A percentile compares a stretch with the other conserved stretches of the same genome.
phyloP scores from a whole-genome alignment of 1,140 invertebrate genomes.

The Neuroterus valhalla region DNA sequence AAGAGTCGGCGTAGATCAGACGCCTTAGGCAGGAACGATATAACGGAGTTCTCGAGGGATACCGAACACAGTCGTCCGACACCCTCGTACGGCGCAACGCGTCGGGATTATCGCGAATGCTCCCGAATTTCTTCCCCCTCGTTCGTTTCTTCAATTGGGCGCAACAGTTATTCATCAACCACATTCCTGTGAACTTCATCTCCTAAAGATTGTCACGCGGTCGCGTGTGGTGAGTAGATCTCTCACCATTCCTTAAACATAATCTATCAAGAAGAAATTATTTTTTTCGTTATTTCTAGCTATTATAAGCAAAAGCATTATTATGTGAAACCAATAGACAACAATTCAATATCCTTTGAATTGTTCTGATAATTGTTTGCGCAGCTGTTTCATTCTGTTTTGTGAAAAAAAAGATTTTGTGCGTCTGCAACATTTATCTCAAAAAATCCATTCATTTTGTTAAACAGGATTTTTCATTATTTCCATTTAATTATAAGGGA shows the following conservation, averaged over 20 bases:
- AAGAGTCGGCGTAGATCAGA: constrained; percentile 50
- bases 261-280: no score
- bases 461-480: no score
- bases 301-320: background rate
- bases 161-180: constrained; percentile 54
- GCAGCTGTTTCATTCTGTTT: no score
- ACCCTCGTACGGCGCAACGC: constrained; percentile 36
- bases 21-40: constrained; percentile 45
- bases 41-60: constrained; percentile 56
- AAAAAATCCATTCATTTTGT: no score
- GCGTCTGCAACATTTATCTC: no score
- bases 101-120: constrained; percentile 39
- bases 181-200: constrained; percentile 34
- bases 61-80: constrained; percentile 57
- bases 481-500: no score
- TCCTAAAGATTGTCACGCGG: constrained; percentile 46
- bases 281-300: background rate
- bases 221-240: constrained; percentile 49
- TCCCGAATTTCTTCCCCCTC: constrained; percentile 21
- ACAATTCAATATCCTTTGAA: no score
- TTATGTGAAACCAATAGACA: no score
- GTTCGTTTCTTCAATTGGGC: constrained; percentile 34
- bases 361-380: no score
- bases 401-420: no score
- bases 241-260: background rate